Conservation (phyloP, 2,113 vertebrate species). For the Turdus rufiventris region DNA sequence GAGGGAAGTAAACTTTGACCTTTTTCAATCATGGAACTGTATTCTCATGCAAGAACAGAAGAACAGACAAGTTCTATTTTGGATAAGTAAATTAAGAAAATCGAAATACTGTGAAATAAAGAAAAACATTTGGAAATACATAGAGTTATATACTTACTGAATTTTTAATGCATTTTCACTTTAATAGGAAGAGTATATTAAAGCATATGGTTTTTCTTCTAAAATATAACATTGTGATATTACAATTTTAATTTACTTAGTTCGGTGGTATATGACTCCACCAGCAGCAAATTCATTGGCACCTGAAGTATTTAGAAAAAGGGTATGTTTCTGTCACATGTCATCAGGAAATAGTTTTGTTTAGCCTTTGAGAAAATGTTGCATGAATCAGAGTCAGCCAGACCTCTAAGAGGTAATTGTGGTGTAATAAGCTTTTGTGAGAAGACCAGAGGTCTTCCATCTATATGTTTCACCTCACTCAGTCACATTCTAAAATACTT, state of each 20-base stretch:
- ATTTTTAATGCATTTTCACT: not conserved
- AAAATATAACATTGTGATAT: not conserved
- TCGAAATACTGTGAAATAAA: not conserved
- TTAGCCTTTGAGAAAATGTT: not conserved
- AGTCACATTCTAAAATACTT: not conserved
- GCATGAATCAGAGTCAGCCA: not conserved
- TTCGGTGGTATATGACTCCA: not conserved
- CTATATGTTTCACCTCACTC: not conserved
- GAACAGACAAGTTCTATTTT: not conserved
- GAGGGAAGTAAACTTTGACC: not conserved
- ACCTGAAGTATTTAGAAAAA: not conserved
- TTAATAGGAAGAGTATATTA: not conserved
- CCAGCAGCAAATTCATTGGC: not conserved
- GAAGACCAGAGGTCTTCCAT: not conserved
- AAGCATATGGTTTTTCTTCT: not conserved
- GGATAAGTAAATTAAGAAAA: not conserved
- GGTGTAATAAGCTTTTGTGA: not conserved
- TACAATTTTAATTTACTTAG: not conserved
- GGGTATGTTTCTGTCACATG: not conserved
- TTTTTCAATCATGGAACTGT: not conserved
- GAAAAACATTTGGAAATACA: not conserved
- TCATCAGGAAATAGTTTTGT: not conserved
- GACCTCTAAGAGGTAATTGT: not conserved
- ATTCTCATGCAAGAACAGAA: not conserved
- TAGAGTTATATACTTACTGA: not conserved